A percentile compares a stretch with the other conserved stretches of the same genome.
Conservation (phyloP, 1,140 invertebrate species). For the Leptinotarsa defecta region DNA sequence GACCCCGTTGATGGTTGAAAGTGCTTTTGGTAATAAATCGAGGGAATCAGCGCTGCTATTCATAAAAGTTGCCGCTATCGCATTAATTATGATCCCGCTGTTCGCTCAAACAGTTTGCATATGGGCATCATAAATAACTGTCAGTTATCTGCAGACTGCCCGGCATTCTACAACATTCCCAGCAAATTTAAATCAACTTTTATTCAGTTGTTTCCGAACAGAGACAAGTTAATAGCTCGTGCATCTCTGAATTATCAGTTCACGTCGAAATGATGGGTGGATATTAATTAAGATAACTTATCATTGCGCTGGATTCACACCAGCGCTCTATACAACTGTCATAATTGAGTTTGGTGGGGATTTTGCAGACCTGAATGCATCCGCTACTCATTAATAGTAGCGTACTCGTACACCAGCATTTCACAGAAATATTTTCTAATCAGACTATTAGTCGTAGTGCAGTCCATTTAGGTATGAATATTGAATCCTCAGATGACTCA, state of each 20-base stretch:
- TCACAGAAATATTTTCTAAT: too few species aligned
- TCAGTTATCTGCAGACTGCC: slow-evolving; percentile 39
- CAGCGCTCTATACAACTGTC: background rate
- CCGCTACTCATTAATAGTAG: background rate
- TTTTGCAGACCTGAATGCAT: background rate
- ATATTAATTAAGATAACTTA: slow-evolving; percentile 7
- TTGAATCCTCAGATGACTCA: too few species aligned
- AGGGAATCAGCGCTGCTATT: slow-evolving; percentile 52
- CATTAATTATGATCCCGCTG: slow-evolving; percentile 53
- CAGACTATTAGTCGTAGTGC: too few species aligned
- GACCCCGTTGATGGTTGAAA: slow-evolving; percentile 44
- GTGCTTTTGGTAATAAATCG: slow-evolving; percentile 53
- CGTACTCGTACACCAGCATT: too few species aligned
- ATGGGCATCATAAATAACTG: slow-evolving; percentile 50
- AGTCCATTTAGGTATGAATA: too few species aligned
- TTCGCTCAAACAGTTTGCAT: slow-evolving; percentile 49
- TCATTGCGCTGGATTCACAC: slow-evolving; percentile 1
- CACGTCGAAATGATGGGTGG: slow-evolving; percentile 16
- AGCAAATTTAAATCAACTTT: slow-evolving; percentile 41
- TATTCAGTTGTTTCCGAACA: slow-evolving; percentile 33
- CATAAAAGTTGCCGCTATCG: slow-evolving; percentile 55
- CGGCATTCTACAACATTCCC: slow-evolving; percentile 42
- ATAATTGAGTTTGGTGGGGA: background rate
- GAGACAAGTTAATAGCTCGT: slow-evolving; percentile 35
- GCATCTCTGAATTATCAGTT: slow-evolving; percentile 19